Evolutionary conservation across 2,888 invertebrate species (phyloP), one percentile per base, ranked within the genome.

Genomic region (Cryptus armator): DNA sequence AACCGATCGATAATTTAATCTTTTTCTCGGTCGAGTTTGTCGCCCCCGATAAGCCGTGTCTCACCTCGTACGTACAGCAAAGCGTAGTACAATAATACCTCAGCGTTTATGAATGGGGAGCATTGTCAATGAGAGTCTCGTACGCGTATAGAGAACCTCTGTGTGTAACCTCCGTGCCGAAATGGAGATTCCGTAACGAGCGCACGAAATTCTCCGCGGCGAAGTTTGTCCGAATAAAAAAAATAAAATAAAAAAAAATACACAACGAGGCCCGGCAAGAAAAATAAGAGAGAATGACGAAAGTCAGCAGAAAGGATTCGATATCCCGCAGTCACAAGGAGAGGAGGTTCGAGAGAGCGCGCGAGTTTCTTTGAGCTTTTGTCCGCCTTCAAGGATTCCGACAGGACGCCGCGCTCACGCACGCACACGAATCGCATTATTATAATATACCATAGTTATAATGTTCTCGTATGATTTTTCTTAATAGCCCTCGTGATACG

Each of bases 1-100:
- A 48, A 48, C 46, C 64, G 81, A 85, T 85, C 84, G 84, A 85
- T 85, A 85, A 64, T 75, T 78, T 85, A 85, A 85, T 85, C 84
- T 79, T 53, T 24, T 68, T 19, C 74, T 51, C 62, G 62, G 24
- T 24, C 29, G 75, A 79, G 84, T 75, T 85, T 85, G 81, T 75
- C 81, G 51, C 62, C 44, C 56, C 67, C 16, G 84, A 85, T 85
- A 81, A 81, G 70, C 14, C 24, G 19, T 24, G 37, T 70, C 74
- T 83, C 64, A 70, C 79, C 68, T 75, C 68, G 62, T n/a, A 6
- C 44, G 43, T 48, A 48, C n/a, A 16, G 51, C 72, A 68, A 46
- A 53, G 43, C n/a, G 66, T 56, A 75, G 51, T 75, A 59, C 75
- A 37, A 29, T 53, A 14, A 62, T 75, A 78, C 81, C 46, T 48